Conservation (phyloP, 2,888 invertebrate genomes). For the Ophion ventricosus region DNA sequence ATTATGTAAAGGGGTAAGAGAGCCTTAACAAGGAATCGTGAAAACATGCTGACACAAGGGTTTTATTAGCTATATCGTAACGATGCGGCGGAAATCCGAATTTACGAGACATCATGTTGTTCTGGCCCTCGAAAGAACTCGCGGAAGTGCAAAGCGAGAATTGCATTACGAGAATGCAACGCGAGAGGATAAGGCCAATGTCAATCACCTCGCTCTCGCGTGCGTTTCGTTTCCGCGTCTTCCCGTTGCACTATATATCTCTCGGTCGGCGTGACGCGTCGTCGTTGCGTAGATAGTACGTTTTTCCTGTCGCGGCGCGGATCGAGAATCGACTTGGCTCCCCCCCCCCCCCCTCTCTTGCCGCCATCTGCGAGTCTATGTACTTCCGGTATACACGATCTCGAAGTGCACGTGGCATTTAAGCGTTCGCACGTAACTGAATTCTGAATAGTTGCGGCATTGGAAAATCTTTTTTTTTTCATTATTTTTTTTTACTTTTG, state of each 20-base stretch:
- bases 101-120: background rate
- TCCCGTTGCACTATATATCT: no score
- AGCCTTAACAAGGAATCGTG: no score
- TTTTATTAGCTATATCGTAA: background rate
- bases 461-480: no score
- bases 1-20: no score
- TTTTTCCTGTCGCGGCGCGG: no score
- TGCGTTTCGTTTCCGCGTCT: conserved; percentile 10
- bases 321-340: background rate
- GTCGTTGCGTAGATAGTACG: background rate
- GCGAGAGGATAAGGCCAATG: conserved; percentile 48
- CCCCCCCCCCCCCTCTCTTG: background rate
- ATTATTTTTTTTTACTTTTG: no score
- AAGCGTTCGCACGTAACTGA: no score
- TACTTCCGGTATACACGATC: conserved; percentile 9
- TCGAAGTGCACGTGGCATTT: background rate
- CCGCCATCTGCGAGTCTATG: background rate
- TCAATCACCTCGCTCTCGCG: conserved; percentile 47
- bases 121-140: background rate
- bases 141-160: conserved; percentile 26
- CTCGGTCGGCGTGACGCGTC: conserved; percentile 2
- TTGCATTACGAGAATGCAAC: background rate
- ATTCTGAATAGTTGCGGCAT: no score
- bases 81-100: background rate
- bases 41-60: no score